Base-by-base conservation (phyloP, 2,888 invertebrate genomes). In the Quadroppia sp. region DNA sequence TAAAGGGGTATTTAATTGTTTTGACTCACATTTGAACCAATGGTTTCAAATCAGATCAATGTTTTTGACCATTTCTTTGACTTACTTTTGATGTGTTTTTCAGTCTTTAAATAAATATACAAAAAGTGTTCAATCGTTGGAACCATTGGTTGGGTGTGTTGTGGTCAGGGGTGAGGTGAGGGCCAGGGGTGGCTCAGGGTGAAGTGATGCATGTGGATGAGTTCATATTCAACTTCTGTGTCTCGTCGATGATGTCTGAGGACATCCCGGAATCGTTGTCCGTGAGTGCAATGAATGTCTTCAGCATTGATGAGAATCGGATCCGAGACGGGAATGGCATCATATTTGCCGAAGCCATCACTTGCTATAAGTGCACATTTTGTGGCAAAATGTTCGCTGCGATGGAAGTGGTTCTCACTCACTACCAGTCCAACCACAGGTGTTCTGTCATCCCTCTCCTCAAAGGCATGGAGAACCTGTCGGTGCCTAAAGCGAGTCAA, bases 341-440 rank as follows among this genome's bases (percentile, higher is more conserved):
- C 28, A 69, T 69, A 3, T 69, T 69, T 45, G 69, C 69, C 45
- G 69, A 69, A 69, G 69, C 69, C 6, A 69, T 69, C 69, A 69
- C 69, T 69, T 69, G 69, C 25, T 69, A 69, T 69, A 69, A 69
- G 25, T 69, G 69, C 36, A 69, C 69, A n/a, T 69, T 69, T 69
- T 69, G 69, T 45, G 69, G 69, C 69, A 69, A 69, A 69, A 69
- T 69, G 69, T 69, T 69, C 28, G 40, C 69, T 15, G 69, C 69
- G 20, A 69, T 69, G 69, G 69, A 69, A 69, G 69, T 69, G 36
- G 69, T 69, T 42, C 42, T 69, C 23, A 69, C 69, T 1, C 69
- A 69, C 36, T 69, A 69, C 36, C 69, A 69, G 45, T 69, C 69
- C 6, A 69, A 69, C 45, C 69, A 69, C 15, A 20, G 69, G 1